Evolutionary conservation across 2,797 vertebrate species (phyloP).

Genomic region (Pseudomugil gertrudae): DNA sequence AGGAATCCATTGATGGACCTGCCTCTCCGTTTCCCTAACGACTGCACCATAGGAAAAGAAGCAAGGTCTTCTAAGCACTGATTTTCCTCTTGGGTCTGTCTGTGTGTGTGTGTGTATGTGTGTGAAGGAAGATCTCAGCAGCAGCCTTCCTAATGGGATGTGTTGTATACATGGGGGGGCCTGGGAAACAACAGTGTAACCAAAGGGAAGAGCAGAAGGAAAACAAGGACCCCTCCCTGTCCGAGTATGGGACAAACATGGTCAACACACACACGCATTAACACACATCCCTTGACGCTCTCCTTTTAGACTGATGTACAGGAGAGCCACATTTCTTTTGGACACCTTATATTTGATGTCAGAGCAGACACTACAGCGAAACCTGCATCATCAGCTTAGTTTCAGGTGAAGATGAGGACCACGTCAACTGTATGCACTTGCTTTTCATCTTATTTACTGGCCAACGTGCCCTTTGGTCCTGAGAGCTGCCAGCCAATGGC

Average conservation of each 20-base stretch:
- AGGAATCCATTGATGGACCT: conserved; percentile 64
- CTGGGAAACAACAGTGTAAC: conserved; percentile 79
- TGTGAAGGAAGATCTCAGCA: conserved; percentile 43
- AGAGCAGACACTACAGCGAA: conserved; percentile 19
- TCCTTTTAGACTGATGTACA: conserved; percentile 52
- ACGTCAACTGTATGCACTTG: conserved; percentile 35
- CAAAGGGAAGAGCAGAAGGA: conserved; percentile 77
- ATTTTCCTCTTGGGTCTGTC: conserved; percentile 70
- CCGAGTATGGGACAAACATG: conserved; percentile 70
- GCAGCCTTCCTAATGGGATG: conserved; percentile 73
- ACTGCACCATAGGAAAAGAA: conserved; percentile 76
- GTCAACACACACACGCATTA: conserved; percentile 49
- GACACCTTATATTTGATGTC: conserved; percentile 56
- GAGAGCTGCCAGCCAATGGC: conserved; percentile 51
- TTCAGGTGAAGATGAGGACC: conserved; percentile 34
- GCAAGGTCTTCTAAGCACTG: conserved; percentile 78
- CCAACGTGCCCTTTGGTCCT: conserved; percentile 44
- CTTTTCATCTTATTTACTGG: conserved; percentile 66
- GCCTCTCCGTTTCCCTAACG: conserved; percentile 80
- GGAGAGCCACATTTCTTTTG: conserved; percentile 39
- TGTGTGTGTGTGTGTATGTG: conserved; percentile 30
- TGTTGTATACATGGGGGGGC: conserved; percentile 60
- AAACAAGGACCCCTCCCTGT: conserved; percentile 80
- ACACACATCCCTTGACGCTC: conserved; percentile 45
- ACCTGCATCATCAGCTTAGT: conserved; percentile 10